These are phyloP conservation scores for Eupsilia transversa DNA, from an alignment of 2,888 invertebrate species.

Conservation along the genomic window DNA sequence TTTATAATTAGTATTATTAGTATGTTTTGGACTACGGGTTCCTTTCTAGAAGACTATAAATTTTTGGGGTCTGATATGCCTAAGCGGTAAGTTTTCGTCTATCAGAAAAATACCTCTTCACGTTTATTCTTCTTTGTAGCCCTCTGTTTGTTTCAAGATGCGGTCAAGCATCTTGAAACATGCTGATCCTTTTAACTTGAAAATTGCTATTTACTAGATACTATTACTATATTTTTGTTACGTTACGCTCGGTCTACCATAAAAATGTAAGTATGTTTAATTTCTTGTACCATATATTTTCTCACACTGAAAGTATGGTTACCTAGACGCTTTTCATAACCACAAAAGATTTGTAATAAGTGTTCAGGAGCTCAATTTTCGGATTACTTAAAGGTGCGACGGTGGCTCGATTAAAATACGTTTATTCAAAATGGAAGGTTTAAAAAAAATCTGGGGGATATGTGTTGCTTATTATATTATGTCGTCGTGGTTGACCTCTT, in stretches of 20 bases:
- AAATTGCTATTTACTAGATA: not conserved
- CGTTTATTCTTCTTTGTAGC: not conserved
- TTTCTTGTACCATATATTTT: slow-evolving; percentile 31
- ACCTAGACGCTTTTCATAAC: slow-evolving; percentile 14
- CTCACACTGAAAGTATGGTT: slow-evolving; percentile 1
- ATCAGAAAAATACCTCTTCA: not conserved
- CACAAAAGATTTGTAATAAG: slow-evolving; percentile 32
- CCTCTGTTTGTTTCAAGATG: not conserved
- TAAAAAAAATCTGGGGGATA: slow-evolving; percentile 3
- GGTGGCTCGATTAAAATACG: slow-evolving; percentile 37
- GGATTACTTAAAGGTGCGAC: not conserved
- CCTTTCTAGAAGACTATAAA: not conserved
- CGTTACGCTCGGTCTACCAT: not conserved
- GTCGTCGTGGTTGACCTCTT: slow-evolving; percentile 5
- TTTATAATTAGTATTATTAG: too few relatives aligned
- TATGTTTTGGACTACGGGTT: not conserved
- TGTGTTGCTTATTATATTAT: slow-evolving; percentile 8
- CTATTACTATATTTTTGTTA: not conserved
- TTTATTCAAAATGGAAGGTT: slow-evolving; percentile 26
- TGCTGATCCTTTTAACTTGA: not conserved
- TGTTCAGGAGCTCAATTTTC: slow-evolving; percentile 30
- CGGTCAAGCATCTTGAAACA: too few relatives aligned
- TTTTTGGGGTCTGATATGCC: too few relatives aligned
- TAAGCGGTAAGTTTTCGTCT: not conserved
- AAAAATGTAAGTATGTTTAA: slow-evolving; percentile 9